Base-by-base conservation (phyloP, 92 coral and sea anemone species). In the Metridium senile region DNA sequence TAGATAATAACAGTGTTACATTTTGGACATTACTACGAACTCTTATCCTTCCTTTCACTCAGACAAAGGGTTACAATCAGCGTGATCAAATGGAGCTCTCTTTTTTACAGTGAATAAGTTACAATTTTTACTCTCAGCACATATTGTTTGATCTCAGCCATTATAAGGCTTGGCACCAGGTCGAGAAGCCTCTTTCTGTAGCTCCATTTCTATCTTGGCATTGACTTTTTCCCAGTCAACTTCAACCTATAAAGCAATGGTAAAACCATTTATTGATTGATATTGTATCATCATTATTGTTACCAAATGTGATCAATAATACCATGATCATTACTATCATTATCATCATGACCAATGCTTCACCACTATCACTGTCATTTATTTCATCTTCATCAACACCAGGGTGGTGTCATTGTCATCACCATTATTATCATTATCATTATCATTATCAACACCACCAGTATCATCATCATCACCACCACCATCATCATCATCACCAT, bases 151-250 rank as follows among this genome's bases (percentile, higher is more conserved):
- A 19, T 34, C 21, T 90, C 79, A 91, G 0, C 93, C 93, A 79
- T 81, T 85, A 78, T 95, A 95, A 11, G 99, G 99, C 69, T 92
- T 95, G 47, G 99, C 99, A 0, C 99, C 99, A 22, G 97, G 99
- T 47, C 99, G 68, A 22, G 97, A 77, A 0, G 99, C 92, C 61
- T 95, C 99, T 70, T 92, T 95, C 76, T 95, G 93, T 49, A 92
- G 78, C 77, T 95, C 99, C 90, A 85, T 86, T 23, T 92, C 93
- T 66, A 95, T 85, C 83, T 95, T 95, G 21, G 97, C 99, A 58
- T 89, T 89, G 53, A 95, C 91, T 67, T 95, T 95, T 47, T 92
- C 93, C 99, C 97, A 95, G 85, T 95, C 84, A 26, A 95, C 92
- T 65, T 92, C 97, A 49, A 95, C 99, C 98, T 93, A 58, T 20